phyloP scores from a whole-genome alignment of 2,888 invertebrate species.

The Phaedon cochleariae region DNA sequence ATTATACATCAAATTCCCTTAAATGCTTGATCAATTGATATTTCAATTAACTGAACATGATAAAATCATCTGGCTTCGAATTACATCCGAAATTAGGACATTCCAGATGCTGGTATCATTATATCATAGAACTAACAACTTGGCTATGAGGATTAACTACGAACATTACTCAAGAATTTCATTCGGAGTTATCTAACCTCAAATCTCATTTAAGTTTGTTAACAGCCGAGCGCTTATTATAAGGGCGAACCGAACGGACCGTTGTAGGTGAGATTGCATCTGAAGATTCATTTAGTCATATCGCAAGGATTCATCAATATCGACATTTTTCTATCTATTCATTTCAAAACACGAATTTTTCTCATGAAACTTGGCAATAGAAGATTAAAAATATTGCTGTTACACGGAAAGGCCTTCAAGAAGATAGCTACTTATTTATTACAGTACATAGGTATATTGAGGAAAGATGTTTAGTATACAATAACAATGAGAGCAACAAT shows the following conservation, averaged over 20 bases:
- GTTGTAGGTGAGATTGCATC: conserved; percentile 11
- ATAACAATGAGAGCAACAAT: too few relatives aligned
- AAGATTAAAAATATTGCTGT: too few relatives aligned
- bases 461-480: too few relatives aligned
- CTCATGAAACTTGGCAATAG: too few relatives aligned
- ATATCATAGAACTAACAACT: conserved; percentile 11
- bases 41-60: neutral
- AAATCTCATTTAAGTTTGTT: conserved; percentile 33
- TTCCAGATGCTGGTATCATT: neutral
- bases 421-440: too few relatives aligned
- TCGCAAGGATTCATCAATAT: neutral
- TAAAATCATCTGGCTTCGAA: neutral
- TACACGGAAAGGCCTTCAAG: too few relatives aligned
- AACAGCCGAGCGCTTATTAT: conserved; percentile 23
- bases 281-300: neutral
- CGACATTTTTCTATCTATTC: neutral
- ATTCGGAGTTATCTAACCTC: conserved; percentile 18
- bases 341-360: neutral
- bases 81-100: neutral
- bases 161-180: conserved; percentile 29
- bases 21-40: too few relatives aligned
- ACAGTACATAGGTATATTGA: too few relatives aligned
- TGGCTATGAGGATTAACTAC: neutral
- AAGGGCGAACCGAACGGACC: conserved; percentile 11
- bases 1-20: too few relatives aligned